Conservation (phyloP, 2,113 vertebrate genomes). For the Cyprinodon variegatus region DNA sequence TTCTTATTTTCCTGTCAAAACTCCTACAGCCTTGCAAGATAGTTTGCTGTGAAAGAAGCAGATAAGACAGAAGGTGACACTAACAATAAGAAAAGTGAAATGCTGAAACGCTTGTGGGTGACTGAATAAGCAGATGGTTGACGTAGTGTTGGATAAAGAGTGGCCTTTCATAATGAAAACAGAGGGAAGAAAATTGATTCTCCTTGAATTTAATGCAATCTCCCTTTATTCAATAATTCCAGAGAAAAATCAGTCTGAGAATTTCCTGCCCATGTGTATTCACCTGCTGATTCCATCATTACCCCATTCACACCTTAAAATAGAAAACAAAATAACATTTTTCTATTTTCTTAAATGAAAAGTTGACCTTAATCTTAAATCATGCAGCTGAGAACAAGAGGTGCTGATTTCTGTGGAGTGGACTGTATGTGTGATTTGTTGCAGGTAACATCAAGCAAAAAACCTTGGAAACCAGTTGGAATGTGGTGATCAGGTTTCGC, state of each 20-base stretch:
- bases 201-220: constrained; percentile 36
- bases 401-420: no score
- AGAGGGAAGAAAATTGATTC: constrained; percentile 54
- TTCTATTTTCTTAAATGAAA: no score
- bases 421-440: no score
- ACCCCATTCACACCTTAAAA: no score
- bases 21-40: constrained; percentile 14
- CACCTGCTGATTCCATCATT: not conserved
- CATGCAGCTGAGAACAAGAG: no score
- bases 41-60: constrained; percentile 37
- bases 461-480: no score
- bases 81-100: constrained; percentile 56
- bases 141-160: constrained; percentile 25
- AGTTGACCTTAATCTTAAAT: no score
- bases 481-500: no score
- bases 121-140: constrained; percentile 54
- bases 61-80: constrained; percentile 45
- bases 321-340: no score
- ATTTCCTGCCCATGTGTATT: not conserved
- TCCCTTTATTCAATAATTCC: constrained; percentile 20
- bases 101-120: constrained; percentile 36
- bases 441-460: no score
- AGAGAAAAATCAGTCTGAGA: not conserved
- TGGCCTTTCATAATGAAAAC: constrained; percentile 36
- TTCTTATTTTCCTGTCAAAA: constrained; percentile 43